Evolutionary conservation across 2,797 vertebrate species (phyloP).

Genomic region (Sebastiscus albofasciatus): DNA sequence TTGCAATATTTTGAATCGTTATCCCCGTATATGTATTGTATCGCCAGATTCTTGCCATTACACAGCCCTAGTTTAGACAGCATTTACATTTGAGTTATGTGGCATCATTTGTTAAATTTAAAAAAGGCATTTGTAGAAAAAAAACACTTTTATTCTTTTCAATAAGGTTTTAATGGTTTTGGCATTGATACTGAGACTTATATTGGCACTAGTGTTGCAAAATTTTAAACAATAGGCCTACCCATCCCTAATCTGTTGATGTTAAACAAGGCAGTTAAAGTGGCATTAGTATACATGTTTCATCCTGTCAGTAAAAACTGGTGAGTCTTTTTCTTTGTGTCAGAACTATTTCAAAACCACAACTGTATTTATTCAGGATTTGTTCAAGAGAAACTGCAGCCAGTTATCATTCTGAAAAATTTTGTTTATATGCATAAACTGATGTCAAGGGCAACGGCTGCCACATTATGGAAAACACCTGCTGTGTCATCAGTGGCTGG

Average conservation of each 20-base stretch:
- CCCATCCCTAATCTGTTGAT: background rate
- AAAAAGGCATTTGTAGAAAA: background rate
- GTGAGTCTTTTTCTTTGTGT: constrained; percentile 1
- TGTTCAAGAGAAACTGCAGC: background rate
- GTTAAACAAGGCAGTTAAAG: background rate
- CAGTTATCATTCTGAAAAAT: constrained; percentile 30
- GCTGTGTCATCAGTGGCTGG: constrained; percentile 15
- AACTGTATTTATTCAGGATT: background rate
- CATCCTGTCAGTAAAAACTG: constrained; percentile 24
- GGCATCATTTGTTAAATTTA: background rate
- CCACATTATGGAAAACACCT: constrained; percentile 33
- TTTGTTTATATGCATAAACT: constrained; percentile 29
- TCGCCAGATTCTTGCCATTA: too few relatives aligned
- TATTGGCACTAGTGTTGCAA: background rate
- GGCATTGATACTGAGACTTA: background rate
- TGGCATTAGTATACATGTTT: constrained; percentile 7
- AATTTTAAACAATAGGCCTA: background rate
- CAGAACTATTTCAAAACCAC: constrained; percentile 6
- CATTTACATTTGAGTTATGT: too few relatives aligned
- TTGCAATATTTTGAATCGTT: too few relatives aligned
- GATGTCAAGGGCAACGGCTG: background rate
- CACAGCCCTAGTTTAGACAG: too few relatives aligned
- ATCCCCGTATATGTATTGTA: too few relatives aligned
- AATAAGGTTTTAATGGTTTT: background rate
- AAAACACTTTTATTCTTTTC: background rate